These are phyloP conservation scores for Acanthaster planci DNA, from an alignment of 35 echinoderm and acorn worm species.

Conservation along the genomic window DNA sequence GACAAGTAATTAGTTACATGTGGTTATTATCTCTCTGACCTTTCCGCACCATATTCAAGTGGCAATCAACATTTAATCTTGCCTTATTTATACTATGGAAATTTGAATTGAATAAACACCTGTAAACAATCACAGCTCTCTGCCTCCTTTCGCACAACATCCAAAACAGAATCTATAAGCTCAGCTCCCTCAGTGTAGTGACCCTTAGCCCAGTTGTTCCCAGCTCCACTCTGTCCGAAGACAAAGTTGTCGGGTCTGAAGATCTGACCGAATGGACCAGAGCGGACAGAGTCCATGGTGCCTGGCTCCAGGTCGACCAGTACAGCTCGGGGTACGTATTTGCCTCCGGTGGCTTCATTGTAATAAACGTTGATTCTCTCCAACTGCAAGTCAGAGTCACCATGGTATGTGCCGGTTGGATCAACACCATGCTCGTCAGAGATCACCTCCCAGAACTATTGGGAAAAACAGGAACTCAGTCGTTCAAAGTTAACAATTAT, in stretches of 20 bases:
- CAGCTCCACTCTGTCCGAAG: slow-evolving; percentile 96
- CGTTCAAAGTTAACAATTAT: no score
- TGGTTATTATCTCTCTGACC: no score
- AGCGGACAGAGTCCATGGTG: slow-evolving; percentile 94
- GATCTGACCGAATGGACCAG: slow-evolving; percentile 88
- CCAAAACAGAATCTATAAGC: slow-evolving; percentile 82
- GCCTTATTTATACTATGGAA: no score
- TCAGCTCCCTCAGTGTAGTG: slow-evolving; percentile 98
- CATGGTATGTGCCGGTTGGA: slow-evolving; percentile 92
- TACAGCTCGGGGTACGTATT: slow-evolving; percentile 85
- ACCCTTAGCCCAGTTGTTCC: slow-evolving; percentile 98
- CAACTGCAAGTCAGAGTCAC: slow-evolving; percentile 86
- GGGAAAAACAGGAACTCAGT: not conserved
- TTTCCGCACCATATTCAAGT: no score
- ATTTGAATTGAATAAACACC: no score
- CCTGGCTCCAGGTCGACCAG: slow-evolving; percentile 93
- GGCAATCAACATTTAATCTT: no score
- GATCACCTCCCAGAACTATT: slow-evolving; percentile 75
- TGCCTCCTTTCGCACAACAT: slow-evolving; percentile 90
- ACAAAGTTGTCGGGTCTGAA: slow-evolving; percentile 95
- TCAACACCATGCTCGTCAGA: slow-evolving; percentile 96
- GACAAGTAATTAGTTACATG: no score
- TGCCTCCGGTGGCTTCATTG: slow-evolving; percentile 81
- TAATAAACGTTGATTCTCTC: slow-evolving; percentile 90
- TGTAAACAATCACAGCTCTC: slow-evolving; percentile 94